Evolutionary conservation across 2,888 invertebrate species (phyloP).

Genomic region (Choreutis nemorana): DNA sequence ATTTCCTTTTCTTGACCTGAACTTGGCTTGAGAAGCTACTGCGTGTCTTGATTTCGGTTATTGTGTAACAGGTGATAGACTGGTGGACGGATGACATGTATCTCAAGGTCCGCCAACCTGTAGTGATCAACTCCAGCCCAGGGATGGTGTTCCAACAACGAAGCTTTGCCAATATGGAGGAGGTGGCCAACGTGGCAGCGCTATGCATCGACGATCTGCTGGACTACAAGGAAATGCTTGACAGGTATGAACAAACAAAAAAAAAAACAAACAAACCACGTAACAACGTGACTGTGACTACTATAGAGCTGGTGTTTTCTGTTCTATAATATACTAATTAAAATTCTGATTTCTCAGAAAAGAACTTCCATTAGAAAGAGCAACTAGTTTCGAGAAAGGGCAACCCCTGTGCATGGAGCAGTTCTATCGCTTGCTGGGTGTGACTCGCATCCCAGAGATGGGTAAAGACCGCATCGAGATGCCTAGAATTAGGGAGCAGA

Average conservation of each 20-base stretch:
- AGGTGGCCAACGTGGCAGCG: constrained; percentile 87
- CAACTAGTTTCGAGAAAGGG: constrained; percentile 87
- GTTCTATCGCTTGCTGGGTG: constrained; percentile 89
- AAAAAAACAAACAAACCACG: no score
- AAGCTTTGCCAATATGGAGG: constrained; percentile 81
- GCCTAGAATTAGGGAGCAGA: constrained; percentile 42
- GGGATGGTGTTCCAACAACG: constrained; percentile 93
- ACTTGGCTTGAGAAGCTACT: no score
- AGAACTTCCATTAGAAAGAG: constrained; percentile 82
- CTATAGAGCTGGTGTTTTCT: no score
- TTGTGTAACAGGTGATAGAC: constrained; percentile 91
- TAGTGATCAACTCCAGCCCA: constrained; percentile 97
- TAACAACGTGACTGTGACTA: no score
- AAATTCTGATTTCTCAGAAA: no score
- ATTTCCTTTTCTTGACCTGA: no score
- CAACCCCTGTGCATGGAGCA: constrained; percentile 98
- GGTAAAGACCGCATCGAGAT: constrained; percentile 70
- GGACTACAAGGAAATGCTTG: constrained; percentile 90
- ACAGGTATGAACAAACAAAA: constrained; percentile 78
- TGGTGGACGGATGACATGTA: constrained; percentile 99
- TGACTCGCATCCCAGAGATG: constrained; percentile 87
- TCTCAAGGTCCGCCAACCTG: constrained; percentile 81
- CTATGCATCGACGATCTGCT: constrained; percentile 87
- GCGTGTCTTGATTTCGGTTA: no score
- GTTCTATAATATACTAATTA: no score